A percentile compares a stretch with the other conserved stretches of the same genome.
Conservation (phyloP, 2,888 invertebrate genomes). For the Morpho helenor region DNA sequence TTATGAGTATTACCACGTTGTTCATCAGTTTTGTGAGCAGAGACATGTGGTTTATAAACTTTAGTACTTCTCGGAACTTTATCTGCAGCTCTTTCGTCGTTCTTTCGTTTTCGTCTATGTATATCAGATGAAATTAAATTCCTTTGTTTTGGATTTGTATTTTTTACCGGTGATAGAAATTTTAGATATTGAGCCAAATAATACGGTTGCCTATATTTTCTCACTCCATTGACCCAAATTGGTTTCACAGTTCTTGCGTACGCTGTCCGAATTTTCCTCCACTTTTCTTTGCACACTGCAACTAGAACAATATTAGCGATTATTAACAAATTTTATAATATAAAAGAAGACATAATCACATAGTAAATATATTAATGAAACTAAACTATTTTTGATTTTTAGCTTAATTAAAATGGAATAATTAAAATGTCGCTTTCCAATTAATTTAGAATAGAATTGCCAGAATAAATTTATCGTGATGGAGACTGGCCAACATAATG, state of each 20-base stretch:
- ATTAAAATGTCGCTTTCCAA: too few species aligned
- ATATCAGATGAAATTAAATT: not conserved
- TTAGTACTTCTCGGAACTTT: not conserved
- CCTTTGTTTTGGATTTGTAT: not conserved
- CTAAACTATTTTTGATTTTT: too few species aligned
- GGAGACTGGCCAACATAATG: too few species aligned
- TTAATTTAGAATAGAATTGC: too few species aligned
- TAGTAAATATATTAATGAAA: too few species aligned
- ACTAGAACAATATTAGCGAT: not conserved
- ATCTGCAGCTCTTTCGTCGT: not conserved
- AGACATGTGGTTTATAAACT: not conserved
- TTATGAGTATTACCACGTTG: not conserved
- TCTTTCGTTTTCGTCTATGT: not conserved
- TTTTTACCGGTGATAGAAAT: slow-evolving; percentile 1
- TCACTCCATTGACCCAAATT: not conserved
- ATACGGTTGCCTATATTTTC: not conserved
- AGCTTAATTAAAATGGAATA: too few species aligned
- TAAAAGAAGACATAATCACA: not conserved
- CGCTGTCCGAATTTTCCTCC: slow-evolving; percentile 7
- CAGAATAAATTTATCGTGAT: too few species aligned
- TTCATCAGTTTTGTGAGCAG: not conserved
- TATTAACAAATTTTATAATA: not conserved
- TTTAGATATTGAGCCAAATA: slow-evolving; percentile 5
- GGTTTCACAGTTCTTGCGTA: slow-evolving; percentile 6
- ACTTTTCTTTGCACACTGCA: slow-evolving; percentile 3